These are phyloP conservation scores for Rhincodon typus DNA, from an alignment of 2,797 vertebrate species.

Conservation along the genomic window DNA sequence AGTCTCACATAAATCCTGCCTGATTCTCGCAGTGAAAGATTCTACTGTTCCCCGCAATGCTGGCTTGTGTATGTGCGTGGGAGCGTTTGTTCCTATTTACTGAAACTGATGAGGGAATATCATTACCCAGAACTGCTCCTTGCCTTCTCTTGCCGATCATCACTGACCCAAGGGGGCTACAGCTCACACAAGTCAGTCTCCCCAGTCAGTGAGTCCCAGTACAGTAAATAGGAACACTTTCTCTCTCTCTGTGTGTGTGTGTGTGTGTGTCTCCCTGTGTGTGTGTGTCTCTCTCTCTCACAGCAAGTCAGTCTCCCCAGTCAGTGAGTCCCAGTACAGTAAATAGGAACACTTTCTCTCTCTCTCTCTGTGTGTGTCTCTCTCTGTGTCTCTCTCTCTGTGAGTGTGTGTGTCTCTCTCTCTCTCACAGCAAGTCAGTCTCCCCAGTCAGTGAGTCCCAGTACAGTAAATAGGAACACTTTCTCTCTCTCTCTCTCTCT, in stretches of 20 bases:
- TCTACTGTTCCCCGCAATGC: background rate
- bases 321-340: too few species aligned
- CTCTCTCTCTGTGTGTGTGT: too few species aligned
- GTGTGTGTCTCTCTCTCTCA: background rate
- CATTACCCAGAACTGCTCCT: background rate
- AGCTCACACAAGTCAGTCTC: background rate
- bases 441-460: too few species aligned
- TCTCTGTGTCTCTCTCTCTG: too few species aligned
- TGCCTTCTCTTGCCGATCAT: background rate
- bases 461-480: too few species aligned
- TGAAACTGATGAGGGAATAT: background rate
- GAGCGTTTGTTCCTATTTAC: conserved; percentile 21
- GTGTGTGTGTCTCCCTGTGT: too few species aligned
- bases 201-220: too few species aligned
- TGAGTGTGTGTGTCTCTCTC: too few species aligned
- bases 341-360: too few species aligned
- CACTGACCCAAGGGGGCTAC: background rate
- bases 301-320: background rate
- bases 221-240: too few species aligned
- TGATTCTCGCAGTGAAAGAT: background rate
- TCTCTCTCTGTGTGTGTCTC: too few species aligned
- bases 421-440: background rate
- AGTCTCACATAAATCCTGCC: background rate
- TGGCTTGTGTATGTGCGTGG: background rate
- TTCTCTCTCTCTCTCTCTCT: too few species aligned